These are phyloP conservation scores for Chlorodrepanis virens DNA, from an alignment of 2,113 vertebrate species.

Conservation along the genomic window DNA sequence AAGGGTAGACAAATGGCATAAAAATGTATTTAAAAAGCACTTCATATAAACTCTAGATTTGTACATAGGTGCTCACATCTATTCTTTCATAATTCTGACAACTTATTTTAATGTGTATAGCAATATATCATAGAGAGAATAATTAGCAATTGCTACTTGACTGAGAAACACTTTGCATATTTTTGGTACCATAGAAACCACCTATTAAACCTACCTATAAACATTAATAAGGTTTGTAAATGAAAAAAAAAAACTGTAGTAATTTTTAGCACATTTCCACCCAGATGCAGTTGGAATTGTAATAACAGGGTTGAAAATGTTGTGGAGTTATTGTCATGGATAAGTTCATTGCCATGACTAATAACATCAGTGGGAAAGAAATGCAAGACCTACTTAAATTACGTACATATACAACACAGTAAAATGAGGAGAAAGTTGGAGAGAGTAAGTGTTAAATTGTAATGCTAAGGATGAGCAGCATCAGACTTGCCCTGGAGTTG, in stretches of 20 bases:
- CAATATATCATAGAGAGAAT: neutral
- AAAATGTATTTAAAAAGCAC: neutral
- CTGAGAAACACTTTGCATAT: neutral
- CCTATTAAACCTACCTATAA: neutral
- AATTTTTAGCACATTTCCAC: neutral
- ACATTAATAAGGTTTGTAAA: neutral
- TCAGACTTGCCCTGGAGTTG: conserved; percentile 14
- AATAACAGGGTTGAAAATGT: neutral
- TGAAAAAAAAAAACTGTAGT: neutral
- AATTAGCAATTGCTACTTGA: neutral
- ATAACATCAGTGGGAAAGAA: neutral
- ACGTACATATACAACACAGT: neutral
- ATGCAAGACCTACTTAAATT: neutral
- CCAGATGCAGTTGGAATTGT: neutral
- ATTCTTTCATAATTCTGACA: neutral
- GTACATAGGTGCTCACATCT: neutral
- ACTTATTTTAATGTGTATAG: neutral
- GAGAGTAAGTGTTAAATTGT: conserved; percentile 18
- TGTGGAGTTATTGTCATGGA: neutral
- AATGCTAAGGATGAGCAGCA: neutral
- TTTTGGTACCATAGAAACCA: neutral
- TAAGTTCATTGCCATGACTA: neutral
- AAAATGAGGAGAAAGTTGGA: neutral
- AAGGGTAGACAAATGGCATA: neutral
- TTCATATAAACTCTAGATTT: neutral